phyloP scores from a whole-genome alignment of 2,797 vertebrate species.

The Pampus argenteus region DNA sequence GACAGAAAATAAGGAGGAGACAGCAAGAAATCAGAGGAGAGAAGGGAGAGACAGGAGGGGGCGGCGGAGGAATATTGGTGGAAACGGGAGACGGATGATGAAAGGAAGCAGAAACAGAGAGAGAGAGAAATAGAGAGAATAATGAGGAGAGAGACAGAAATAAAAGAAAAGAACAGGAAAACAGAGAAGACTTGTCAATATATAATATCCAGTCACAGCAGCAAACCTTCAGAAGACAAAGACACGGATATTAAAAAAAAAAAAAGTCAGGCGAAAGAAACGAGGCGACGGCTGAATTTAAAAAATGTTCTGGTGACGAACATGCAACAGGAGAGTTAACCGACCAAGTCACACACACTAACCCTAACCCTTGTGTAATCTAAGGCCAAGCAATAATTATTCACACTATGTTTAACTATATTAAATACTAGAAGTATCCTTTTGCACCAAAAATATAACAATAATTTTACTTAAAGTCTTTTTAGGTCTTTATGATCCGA shows the following conservation, averaged over 20 bases:
- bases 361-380: neutral
- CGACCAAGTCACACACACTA: slow-evolving; percentile 9
- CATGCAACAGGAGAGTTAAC: slow-evolving; percentile 32
- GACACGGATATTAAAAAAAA: slow-evolving; percentile 45
- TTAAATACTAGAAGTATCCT: no score
- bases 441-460: no score
- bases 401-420: neutral
- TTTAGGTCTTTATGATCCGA: no score
- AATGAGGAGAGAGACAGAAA: slow-evolving; percentile 58
- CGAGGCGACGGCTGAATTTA: slow-evolving; percentile 38
- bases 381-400: slow-evolving; percentile 8
- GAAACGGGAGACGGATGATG: slow-evolving; percentile 68
- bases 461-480: neutral
- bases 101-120: slow-evolving; percentile 67
- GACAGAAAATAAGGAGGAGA: slow-evolving; percentile 17
- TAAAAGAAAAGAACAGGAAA: slow-evolving; percentile 46
- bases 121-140: slow-evolving; percentile 48
- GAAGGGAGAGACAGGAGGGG: slow-evolving; percentile 20
- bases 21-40: slow-evolving; percentile 1
- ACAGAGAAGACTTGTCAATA: slow-evolving; percentile 63
- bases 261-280: slow-evolving; percentile 61
- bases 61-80: slow-evolving; percentile 52
- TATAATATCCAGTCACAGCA: slow-evolving; percentile 47
- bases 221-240: slow-evolving; percentile 63
- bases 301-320: slow-evolving; percentile 25